Evolutionary conservation across 2,888 invertebrate species (phyloP).

Genomic region (Crocallis elinguaria): DNA sequence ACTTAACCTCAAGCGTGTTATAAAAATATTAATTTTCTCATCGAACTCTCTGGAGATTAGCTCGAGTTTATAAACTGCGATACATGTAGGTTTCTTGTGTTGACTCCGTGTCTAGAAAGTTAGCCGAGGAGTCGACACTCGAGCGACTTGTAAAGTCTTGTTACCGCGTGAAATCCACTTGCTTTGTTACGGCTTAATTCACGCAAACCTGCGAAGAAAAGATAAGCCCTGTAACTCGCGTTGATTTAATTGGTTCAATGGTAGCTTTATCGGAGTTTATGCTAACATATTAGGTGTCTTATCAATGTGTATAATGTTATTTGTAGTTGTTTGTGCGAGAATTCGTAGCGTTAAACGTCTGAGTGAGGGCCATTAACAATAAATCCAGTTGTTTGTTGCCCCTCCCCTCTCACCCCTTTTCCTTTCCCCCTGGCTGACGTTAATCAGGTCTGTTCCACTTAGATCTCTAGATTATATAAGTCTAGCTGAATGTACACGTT

Average conservation of each 20-base stretch:
- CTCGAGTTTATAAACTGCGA: slow-evolving; percentile 11
- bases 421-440: slow-evolving; percentile 57
- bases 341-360: slow-evolving; percentile 70
- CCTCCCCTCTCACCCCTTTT: slow-evolving; percentile 41
- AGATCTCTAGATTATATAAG: slow-evolving; percentile 66
- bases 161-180: slow-evolving; percentile 52
- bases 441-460: slow-evolving; percentile 71
- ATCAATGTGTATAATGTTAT: slow-evolving; percentile 42
- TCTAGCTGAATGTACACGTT: slow-evolving; percentile 54
- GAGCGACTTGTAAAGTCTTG: slow-evolving; percentile 53
- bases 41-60: slow-evolving; percentile 40
- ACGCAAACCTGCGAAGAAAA: slow-evolving; percentile 45
- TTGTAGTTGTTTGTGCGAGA: slow-evolving; percentile 58
- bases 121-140: slow-evolving; percentile 45
- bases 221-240: slow-evolving; percentile 46
- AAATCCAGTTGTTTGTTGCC: slow-evolving; percentile 74
- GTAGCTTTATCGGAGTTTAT: slow-evolving; percentile 38
- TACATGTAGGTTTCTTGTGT: slow-evolving; percentile 29
- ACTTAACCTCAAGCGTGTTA: slow-evolving; percentile 51
- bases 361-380: slow-evolving; percentile 73
- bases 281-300: slow-evolving; percentile 31
- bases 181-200: slow-evolving; percentile 54
- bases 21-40: slow-evolving; percentile 56
- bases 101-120: slow-evolving; percentile 60
- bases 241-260: slow-evolving; percentile 50